A percentile compares a stretch with the other conserved stretches of the same genome.
phyloP scores from a whole-genome alignment of 2,797 vertebrate species.

The Amniataba percoides region DNA sequence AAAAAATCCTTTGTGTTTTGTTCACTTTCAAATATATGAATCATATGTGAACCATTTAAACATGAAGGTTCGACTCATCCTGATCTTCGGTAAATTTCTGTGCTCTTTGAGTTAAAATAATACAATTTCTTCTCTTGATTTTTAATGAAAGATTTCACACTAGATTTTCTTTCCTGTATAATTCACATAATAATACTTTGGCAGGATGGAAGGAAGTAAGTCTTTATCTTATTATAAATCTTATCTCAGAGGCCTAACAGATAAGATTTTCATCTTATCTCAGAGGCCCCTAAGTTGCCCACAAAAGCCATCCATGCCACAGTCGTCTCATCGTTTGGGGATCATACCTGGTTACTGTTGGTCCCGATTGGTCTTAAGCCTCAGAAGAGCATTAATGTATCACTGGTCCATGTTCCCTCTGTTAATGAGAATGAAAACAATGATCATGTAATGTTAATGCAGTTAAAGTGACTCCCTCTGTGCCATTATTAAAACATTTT shows the following conservation, averaged over 20 bases:
- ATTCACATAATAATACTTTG: too few species aligned
- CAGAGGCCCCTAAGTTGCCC: not conserved
- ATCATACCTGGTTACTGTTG: not conserved
- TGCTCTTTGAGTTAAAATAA: not conserved
- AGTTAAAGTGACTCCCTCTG: conserved; percentile 77
- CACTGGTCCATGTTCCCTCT: conserved; percentile 10
- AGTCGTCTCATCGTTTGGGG: not conserved
- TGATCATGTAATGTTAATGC: conserved; percentile 82
- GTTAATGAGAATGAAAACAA: conserved; percentile 65
- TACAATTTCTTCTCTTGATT: not conserved
- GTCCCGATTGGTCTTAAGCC: not conserved
- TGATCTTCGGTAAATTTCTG: not conserved
- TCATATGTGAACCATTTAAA: not conserved
- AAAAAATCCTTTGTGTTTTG: not conserved
- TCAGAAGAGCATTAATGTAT: conserved; percentile 21
- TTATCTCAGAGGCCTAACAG: not conserved
- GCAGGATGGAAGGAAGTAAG: not conserved
- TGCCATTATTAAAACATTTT: conserved; percentile 80
- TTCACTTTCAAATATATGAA: not conserved
- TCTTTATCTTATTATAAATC: not conserved
- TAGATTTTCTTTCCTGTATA: not conserved
- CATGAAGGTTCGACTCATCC: not conserved
- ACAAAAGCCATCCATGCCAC: not conserved
- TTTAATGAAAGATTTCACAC: not conserved
- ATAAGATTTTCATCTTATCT: not conserved